Evolutionary conservation across 2,797 vertebrate species (phyloP).

Genomic region (Sciurus vulgaris): DNA sequence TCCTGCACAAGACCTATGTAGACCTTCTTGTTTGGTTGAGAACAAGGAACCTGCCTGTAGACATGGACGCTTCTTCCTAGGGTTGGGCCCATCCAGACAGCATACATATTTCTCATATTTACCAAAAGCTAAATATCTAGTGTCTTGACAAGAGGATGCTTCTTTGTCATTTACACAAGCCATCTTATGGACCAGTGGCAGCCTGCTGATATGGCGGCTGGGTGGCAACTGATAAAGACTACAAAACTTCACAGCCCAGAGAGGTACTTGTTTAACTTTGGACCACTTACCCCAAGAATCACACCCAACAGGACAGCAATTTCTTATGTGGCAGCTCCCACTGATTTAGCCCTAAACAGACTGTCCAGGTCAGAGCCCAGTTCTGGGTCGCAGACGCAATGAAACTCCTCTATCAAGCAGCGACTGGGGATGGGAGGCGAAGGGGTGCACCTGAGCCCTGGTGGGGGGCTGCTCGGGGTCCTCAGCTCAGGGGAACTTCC

Average conservation of each 20-base stretch:
- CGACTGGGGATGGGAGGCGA: neutral
- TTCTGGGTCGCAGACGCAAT: neutral
- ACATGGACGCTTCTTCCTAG: neutral
- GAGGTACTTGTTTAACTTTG: neutral
- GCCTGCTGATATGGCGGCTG: neutral
- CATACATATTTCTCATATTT: neutral
- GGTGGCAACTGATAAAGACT: neutral
- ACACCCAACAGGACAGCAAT: neutral
- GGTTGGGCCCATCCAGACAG: neutral
- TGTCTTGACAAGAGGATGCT: neutral
- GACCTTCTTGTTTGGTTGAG: neutral
- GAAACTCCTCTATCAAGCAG: neutral
- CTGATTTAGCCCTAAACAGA: neutral
- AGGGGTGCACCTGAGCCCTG: neutral
- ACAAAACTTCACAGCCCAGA: neutral
- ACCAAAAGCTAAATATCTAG: neutral
- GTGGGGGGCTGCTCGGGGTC: neutral
- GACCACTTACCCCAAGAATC: neutral
- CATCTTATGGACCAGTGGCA: neutral
- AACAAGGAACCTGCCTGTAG: neutral
- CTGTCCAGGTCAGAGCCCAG: neutral
- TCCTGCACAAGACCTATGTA: neutral
- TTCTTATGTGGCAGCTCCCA: neutral
- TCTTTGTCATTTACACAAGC: slow-evolving; percentile 2
- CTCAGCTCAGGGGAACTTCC: neutral